These are phyloP conservation scores for Drosophila aldrichi DNA, from an alignment of 2,888 invertebrate species.

Conservation along the genomic window DNA sequence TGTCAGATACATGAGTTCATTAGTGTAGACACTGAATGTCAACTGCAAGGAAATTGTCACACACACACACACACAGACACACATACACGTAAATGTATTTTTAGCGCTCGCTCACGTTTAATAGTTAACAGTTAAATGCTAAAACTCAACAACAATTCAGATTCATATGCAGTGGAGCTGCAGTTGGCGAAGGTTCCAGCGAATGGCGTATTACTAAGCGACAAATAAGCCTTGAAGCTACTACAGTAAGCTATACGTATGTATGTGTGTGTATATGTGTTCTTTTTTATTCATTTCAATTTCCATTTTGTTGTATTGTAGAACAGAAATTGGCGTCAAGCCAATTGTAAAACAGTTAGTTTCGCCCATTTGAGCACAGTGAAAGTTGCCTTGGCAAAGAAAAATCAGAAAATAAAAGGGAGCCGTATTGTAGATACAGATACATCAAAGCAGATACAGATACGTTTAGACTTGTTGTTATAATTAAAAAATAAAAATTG, in stretches of 20 bases:
- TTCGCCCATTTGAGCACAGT: constrained; percentile 53
- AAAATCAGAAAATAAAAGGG: constrained; percentile 31
- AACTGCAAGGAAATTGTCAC: constrained; percentile 80
- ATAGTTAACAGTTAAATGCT: constrained; percentile 75
- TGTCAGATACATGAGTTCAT: constrained; percentile 80
- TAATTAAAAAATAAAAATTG: constrained; percentile 67
- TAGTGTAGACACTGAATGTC: constrained; percentile 79
- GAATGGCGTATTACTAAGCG: constrained; percentile 15
- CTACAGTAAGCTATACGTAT: neutral
- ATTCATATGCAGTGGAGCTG: constrained; percentile 16
- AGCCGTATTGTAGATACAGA: constrained; percentile 16
- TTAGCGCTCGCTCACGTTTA: constrained; percentile 62
- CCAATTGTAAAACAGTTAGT: constrained; percentile 31
- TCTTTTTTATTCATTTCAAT: neutral
- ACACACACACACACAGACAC: constrained; percentile 15
- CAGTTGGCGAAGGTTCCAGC: constrained; percentile 52
- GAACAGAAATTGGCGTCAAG: constrained; percentile 1
- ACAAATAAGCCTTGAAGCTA: constrained; percentile 41
- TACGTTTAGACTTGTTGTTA: constrained; percentile 49
- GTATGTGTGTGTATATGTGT: neutral
- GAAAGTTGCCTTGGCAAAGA: constrained; percentile 51
- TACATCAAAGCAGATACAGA: constrained; percentile 35
- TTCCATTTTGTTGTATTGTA: neutral
- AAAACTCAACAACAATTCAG: constrained; percentile 47
- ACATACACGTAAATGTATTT: constrained; percentile 42